Evolutionary conservation across 2,113 vertebrate species (phyloP).

Genomic region (Albula goreensis): DNA sequence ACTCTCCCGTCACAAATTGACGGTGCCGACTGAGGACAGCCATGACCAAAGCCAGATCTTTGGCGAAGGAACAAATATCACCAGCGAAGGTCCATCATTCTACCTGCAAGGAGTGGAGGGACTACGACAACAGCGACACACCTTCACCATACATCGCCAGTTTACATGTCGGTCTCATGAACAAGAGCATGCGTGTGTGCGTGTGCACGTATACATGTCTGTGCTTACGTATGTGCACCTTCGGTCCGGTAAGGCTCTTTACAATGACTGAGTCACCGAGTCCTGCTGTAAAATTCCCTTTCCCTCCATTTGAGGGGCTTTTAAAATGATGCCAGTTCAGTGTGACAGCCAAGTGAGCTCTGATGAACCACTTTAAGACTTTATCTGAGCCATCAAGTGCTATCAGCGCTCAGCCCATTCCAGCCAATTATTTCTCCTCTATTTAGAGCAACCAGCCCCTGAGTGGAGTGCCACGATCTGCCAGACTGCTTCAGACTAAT

Average conservation of each 20-base stretch:
- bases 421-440: neutral
- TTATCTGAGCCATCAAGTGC: neutral
- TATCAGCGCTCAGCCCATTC: neutral
- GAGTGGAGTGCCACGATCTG: neutral
- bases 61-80: neutral
- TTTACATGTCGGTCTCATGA: neutral
- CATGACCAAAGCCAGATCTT: neutral
- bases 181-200: neutral
- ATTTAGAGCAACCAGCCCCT: neutral
- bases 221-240: neutral
- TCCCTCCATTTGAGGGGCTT: neutral
- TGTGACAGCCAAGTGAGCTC: neutral
- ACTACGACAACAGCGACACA: neutral
- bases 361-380: neutral
- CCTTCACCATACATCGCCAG: neutral
- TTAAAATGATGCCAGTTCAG: neutral
- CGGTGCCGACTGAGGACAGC: neutral
- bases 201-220: neutral
- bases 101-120: neutral
- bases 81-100: neutral
- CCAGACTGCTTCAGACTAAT: neutral
- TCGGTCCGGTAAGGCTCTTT: too few species aligned
- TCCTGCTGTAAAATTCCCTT: neutral
- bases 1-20: too few species aligned
- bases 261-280: neutral